A percentile compares a stretch with the other conserved stretches of the same genome.
These are phyloP conservation scores for Tipula helvola DNA, from an alignment of 2,888 invertebrate species.

Conservation along the genomic window DNA sequence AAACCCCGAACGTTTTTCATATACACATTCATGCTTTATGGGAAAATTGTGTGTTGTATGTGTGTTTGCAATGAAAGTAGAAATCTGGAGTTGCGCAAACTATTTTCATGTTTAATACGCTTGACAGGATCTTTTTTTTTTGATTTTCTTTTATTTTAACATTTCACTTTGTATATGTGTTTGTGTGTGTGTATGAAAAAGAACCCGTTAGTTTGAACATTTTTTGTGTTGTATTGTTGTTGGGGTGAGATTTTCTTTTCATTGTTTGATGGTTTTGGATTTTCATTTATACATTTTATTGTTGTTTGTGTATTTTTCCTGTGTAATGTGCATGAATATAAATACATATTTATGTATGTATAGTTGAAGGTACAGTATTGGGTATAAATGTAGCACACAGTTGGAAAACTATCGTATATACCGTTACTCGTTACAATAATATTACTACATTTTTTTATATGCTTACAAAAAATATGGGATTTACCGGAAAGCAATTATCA, in stretches of 20 bases:
- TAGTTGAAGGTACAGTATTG: neutral
- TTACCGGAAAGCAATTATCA: neutral
- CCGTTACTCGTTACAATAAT: neutral
- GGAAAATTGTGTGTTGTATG: neutral
- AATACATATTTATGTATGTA: neutral
- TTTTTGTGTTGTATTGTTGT: neutral
- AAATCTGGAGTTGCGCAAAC: neutral
- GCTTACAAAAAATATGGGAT: neutral
- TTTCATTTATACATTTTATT: neutral
- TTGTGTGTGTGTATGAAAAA: neutral
- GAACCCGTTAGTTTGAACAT: neutral
- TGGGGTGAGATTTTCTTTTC: neutral
- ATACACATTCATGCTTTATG: neutral
- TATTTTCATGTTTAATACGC: neutral
- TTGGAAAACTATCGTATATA: neutral
- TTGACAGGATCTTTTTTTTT: neutral
- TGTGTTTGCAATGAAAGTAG: neutral
- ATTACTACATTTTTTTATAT: neutral
- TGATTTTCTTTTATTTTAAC: neutral
- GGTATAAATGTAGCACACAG: neutral
- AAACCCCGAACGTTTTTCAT: neutral
- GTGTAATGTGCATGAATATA: neutral
- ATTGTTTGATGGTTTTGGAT: neutral
- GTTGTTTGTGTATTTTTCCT: neutral
- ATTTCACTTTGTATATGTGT: neutral